Conservation (phyloP, 2,797 vertebrate genomes). For the Alcedo atthis region DNA sequence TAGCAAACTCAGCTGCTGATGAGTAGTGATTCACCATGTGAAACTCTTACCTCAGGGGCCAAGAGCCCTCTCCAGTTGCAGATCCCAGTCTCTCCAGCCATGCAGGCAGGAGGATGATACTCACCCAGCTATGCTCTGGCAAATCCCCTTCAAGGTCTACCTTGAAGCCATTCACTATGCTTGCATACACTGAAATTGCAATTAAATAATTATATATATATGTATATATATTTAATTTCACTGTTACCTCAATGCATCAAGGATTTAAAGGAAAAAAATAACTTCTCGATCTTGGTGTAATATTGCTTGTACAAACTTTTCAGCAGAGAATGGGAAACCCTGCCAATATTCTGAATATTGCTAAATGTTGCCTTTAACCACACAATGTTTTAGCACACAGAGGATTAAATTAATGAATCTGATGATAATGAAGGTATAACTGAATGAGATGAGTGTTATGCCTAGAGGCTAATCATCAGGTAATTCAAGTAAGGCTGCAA, state of each 20-base stretch:
- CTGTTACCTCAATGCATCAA: not conserved
- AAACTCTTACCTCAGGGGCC: not conserved
- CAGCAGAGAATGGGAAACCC: not conserved
- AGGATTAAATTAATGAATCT: slow-evolving; percentile 60
- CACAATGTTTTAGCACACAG: not conserved
- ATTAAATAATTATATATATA: not conserved
- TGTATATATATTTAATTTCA: not conserved
- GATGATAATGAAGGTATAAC: slow-evolving; percentile 57
- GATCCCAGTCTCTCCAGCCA: not conserved
- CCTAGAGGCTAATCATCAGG: slow-evolving; percentile 46
- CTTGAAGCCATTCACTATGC: not conserved
- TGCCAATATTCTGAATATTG: not conserved
- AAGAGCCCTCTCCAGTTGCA: accelerated
- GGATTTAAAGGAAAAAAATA: not conserved
- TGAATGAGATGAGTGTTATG: not conserved
- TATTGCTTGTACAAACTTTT: not conserved
- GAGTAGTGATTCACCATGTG: not conserved
- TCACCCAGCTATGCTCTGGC: not conserved
- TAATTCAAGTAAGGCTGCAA: slow-evolving; percentile 13
- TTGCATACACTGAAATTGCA: not conserved
- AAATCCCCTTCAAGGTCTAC: not conserved
- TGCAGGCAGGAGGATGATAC: not conserved
- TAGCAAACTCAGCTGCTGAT: not conserved
- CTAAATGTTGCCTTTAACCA: not conserved
- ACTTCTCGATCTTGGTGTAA: not conserved